Evolutionary conservation across 2,797 vertebrate species (phyloP).

Genomic region (Ceryle rudis): DNA sequence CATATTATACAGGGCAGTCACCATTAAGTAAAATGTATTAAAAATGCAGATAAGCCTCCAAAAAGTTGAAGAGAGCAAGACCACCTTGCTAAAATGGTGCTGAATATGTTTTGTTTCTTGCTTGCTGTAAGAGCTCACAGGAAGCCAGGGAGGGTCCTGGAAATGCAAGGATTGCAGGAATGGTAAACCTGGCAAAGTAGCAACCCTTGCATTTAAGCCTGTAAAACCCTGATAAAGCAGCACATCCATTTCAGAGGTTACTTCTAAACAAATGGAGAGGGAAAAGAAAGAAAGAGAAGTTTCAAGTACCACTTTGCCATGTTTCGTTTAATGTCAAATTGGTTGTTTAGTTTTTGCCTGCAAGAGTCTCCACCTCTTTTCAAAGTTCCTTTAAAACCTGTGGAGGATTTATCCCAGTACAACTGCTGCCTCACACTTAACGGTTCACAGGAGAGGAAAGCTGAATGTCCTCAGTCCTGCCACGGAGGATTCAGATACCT

Average conservation of each 20-base stretch:
- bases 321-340: background rate
- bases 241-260: background rate
- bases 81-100: background rate
- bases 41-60: background rate
- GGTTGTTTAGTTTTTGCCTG: conserved; percentile 27
- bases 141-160: background rate
- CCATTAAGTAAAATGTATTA: background rate
- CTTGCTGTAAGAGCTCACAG: accelerated
- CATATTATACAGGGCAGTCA: background rate
- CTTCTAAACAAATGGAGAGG: background rate
- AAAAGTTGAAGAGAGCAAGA: background rate
- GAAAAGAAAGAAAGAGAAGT: accelerated
- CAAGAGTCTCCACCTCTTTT: conserved; percentile 53
- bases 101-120: background rate
- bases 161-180: background rate
- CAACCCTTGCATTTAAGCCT: background rate
- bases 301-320: background rate
- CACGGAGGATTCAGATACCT: background rate
- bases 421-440: background rate
- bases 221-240: background rate
- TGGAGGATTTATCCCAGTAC: background rate
- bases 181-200: background rate
- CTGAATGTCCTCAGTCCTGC: background rate
- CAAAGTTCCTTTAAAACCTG: conserved; percentile 14
- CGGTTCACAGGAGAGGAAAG: background rate